These are phyloP conservation scores for Hydropotes inermis DNA, from an alignment of 2,113 vertebrate genomes.

Conservation along the genomic window DNA sequence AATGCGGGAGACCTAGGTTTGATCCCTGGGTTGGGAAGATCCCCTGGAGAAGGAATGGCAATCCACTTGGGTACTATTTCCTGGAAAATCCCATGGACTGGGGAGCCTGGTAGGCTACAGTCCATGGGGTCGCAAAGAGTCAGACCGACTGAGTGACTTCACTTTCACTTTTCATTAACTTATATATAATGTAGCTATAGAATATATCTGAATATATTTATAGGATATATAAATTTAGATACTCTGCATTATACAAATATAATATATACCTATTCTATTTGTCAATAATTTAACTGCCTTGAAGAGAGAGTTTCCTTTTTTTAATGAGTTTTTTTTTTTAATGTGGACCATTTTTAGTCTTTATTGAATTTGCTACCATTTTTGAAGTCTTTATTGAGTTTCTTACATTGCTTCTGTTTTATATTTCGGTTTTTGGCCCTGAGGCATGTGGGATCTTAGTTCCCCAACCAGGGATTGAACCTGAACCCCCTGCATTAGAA, in stretches of 20 bases:
- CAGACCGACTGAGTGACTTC: too few species aligned
- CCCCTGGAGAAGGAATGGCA: too few species aligned
- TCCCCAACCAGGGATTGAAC: not conserved
- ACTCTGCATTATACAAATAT: not conserved
- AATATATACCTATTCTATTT: not conserved
- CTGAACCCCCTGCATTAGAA: not conserved
- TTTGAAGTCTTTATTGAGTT: not conserved
- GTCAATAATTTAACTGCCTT: not conserved
- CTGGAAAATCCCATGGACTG: too few species aligned
- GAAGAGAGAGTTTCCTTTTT: not conserved
- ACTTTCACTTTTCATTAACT: not conserved
- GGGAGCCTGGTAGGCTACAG: too few species aligned
- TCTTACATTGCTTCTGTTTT: not conserved
- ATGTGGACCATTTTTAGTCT: not conserved
- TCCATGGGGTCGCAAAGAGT: too few species aligned
- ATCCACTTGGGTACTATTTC: too few species aligned
- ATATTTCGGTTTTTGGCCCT: not conserved
- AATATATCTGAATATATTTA: not conserved
- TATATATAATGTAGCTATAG: not conserved
- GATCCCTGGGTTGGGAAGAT: too few species aligned
- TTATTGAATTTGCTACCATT: not conserved
- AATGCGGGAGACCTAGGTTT: too few species aligned
- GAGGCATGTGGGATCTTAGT: not conserved
- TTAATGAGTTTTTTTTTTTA: not conserved
- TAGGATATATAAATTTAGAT: not conserved